phyloP scores from a whole-genome alignment of 2,888 invertebrate genomes.

The Alsophila aescularia region DNA sequence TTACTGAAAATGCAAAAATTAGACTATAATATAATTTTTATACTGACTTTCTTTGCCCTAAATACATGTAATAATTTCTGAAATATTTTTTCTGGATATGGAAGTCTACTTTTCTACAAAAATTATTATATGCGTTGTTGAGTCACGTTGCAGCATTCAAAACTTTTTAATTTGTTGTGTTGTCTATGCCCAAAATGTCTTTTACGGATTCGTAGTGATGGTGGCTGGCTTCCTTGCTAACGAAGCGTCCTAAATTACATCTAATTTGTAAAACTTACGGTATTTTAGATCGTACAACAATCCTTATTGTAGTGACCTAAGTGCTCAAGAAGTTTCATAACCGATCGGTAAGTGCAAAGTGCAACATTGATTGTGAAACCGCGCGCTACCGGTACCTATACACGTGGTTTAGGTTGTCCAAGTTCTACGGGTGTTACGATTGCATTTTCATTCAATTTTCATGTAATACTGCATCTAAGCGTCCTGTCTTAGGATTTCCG shows the following conservation, averaged over 20 bases:
- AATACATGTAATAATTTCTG: not conserved
- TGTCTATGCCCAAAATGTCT: slow-evolving; percentile 82
- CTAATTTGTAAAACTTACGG: slow-evolving; percentile 68
- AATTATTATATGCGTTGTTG: slow-evolving; percentile 14
- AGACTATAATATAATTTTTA: not conserved
- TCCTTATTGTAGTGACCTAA: slow-evolving; percentile 75
- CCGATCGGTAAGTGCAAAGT: slow-evolving; percentile 80
- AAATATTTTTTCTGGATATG: not conserved
- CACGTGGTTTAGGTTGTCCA: slow-evolving; percentile 78
- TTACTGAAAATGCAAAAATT: not conserved
- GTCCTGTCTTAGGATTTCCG: slow-evolving; percentile 43
- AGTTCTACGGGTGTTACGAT: slow-evolving; percentile 59
- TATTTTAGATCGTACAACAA: slow-evolving; percentile 68
- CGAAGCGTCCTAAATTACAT: slow-evolving; percentile 79
- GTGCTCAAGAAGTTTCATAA: slow-evolving; percentile 79
- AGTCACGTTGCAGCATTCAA: slow-evolving; percentile 55
- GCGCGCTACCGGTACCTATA: slow-evolving; percentile 79
- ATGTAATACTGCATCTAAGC: slow-evolving; percentile 46
- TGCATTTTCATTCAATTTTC: slow-evolving; percentile 59
- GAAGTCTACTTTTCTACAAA: not conserved
- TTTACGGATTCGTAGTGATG: slow-evolving; percentile 84
- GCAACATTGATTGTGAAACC: slow-evolving; percentile 64
- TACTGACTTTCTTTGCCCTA: not conserved
- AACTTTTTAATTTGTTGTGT: slow-evolving; percentile 64
- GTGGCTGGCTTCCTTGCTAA: slow-evolving; percentile 84